Evolutionary conservation across 2,888 invertebrate species (phyloP), one percentile per base, ranked within the genome.

Genomic region (Melipona beecheii): DNA sequence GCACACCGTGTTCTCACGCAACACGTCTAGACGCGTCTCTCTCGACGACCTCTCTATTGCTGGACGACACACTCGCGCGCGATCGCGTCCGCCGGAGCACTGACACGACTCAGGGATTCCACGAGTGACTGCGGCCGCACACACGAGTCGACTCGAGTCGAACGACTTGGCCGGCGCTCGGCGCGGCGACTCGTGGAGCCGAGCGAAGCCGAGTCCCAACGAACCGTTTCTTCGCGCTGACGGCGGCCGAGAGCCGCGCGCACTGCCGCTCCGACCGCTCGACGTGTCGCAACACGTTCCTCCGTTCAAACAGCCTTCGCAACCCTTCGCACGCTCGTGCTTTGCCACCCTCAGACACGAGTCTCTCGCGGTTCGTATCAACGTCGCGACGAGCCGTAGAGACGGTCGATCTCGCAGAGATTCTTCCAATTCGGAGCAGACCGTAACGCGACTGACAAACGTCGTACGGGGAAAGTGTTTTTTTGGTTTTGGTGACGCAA

Each of bases 81-180:
- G 88, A 85, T 84, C 91, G 90, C 91, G 91, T 91, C 89, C 91
- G 90, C 85, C 90, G 89, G 90, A 91, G 90, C 91, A 93, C 93
- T 93, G 92, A 91, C 85, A 86, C 87, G 86, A 84, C 75, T 81
- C 90, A 70, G 78, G 43, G 75, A 90, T 81, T 85, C 88, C 83
- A 83, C 89, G 85, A 91, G 89, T 87, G 85, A 85, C 86, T 86
- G 84, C 74, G 73, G 82, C 83, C 81, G 81, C 77, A 72, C 78
- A 31, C 86, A 81, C 87, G 84, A 80, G 79, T 78, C 84, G 71
- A 80, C 81, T 78, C 84, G 71, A 70, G 72, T 78, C 88, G 86
- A 83, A 64, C 74, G 74, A 83, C 81, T 87, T 78, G 43, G 43
- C 43, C 87, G 85, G 64, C 69, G 75, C 81, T 60, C 78, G 75